Conservation (phyloP, 2,888 invertebrate genomes). For the Onchidella celtica region DNA sequence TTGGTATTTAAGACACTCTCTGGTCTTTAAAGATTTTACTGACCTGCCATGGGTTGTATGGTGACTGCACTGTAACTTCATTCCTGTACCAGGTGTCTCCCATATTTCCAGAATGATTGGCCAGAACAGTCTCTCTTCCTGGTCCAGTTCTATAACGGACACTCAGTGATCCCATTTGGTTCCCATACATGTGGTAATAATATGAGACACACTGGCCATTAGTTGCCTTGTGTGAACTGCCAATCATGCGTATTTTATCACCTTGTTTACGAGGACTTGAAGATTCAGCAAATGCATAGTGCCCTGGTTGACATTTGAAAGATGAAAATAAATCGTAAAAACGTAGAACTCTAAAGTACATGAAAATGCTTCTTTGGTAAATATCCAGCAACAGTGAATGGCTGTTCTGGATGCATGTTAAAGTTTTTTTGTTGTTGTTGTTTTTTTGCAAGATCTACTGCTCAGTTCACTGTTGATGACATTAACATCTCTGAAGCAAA, state of each 20-base stretch:
- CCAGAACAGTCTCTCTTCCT: background rate
- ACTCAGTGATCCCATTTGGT: constrained; percentile 12
- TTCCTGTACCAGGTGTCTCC: constrained; percentile 37
- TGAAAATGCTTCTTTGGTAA: too few species aligned
- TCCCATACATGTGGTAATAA: constrained; percentile 74
- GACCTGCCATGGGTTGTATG: constrained; percentile 37
- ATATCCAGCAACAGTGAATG: too few species aligned
- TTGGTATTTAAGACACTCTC: too few species aligned
- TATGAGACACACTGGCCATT: constrained; percentile 67
- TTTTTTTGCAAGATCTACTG: too few species aligned
- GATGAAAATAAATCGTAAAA: too few species aligned
- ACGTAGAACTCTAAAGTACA: too few species aligned
- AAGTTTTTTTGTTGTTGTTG: too few species aligned
- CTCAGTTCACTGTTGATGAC: too few species aligned
- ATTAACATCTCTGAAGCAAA: too few species aligned
- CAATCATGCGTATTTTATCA: constrained; percentile 82
- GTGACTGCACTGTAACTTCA: constrained; percentile 39
- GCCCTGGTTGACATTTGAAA: too few species aligned
- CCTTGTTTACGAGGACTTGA: constrained; percentile 83
- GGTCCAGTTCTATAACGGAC: constrained; percentile 23
- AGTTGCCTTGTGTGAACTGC: constrained; percentile 47
- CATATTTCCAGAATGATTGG: constrained; percentile 31
- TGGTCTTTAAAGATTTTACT: background rate
- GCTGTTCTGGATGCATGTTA: too few species aligned
- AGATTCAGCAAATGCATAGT: constrained; percentile 72